Conservation (phyloP, 2,888 invertebrate genomes). For the Lepas anatifera region DNA sequence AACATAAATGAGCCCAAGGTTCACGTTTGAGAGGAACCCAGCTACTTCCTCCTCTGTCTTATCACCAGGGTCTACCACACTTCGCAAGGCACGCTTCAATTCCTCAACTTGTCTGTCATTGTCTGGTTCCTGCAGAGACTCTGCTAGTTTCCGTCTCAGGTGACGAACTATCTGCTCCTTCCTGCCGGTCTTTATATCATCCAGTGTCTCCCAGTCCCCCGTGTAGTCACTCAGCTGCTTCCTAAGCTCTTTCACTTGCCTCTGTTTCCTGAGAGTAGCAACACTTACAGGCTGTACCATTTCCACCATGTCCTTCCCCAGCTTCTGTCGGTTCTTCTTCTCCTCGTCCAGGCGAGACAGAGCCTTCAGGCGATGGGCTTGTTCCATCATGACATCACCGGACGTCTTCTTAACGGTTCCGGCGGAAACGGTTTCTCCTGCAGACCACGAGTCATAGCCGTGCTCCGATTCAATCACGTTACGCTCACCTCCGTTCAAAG, state of each 20-base stretch:
- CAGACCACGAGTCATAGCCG: constrained; percentile 22
- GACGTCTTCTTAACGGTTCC: constrained; percentile 16
- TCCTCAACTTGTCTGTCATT: constrained; percentile 26
- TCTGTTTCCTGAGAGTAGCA: constrained; percentile 12
- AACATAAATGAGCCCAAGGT: constrained; percentile 29
- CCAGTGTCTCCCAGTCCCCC: constrained; percentile 24
- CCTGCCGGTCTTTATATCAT: constrained; percentile 1
- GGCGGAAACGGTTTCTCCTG: constrained; percentile 19
- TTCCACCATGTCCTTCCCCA: constrained; percentile 13
- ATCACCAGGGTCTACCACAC: constrained; percentile 28
- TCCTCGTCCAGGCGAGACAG: constrained; percentile 19
- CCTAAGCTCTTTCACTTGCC: constrained; percentile 22
- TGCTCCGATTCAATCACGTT: too few species aligned
- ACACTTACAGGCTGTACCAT: constrained; percentile 15
- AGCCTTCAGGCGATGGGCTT: constrained; percentile 21
- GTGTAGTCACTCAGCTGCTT: constrained; percentile 23
- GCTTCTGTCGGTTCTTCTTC: constrained; percentile 17
- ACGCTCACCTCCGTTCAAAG: too few species aligned
- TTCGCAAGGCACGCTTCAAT: constrained; percentile 26
- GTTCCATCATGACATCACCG: constrained; percentile 17
- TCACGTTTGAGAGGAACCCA: constrained; percentile 25
- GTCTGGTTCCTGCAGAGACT: constrained; percentile 15
- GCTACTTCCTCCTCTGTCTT: constrained; percentile 23
- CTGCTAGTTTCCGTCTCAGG: constrained; percentile 16
- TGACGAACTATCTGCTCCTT: constrained; percentile 18